phyloP scores from a whole-genome alignment of 2,797 vertebrate genomes.

The Enteromius trimaculatus region DNA sequence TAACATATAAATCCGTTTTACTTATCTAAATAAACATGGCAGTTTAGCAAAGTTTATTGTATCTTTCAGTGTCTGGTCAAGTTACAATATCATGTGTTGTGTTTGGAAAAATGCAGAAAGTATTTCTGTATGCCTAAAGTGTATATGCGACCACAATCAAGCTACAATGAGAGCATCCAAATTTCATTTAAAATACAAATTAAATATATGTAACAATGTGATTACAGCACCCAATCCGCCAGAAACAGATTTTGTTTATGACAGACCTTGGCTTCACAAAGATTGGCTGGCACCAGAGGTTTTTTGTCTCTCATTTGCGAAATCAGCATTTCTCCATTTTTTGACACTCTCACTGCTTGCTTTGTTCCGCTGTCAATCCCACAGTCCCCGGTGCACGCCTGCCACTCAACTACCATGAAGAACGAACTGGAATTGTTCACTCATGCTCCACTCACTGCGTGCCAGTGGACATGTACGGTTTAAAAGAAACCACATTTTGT shows the following conservation, averaged over 20 bases:
- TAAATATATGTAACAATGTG: not conserved
- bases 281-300: slow-evolving; percentile 2
- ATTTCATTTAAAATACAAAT: not conserved
- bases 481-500: slow-evolving; percentile 7
- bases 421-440: not conserved
- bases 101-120: not conserved
- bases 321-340: slow-evolving; percentile 11
- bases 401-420: slow-evolving; percentile 2
- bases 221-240: not conserved
- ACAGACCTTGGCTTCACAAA: slow-evolving; percentile 11
- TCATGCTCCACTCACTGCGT: not conserved
- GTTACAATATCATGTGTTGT: not conserved
- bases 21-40: not conserved
- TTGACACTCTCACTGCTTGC: not conserved
- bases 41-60: not conserved
- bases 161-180: not conserved
- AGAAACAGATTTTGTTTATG: slow-evolving; percentile 22
- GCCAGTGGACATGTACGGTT: not conserved
- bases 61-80: not conserved
- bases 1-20: not conserved
- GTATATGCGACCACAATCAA: not conserved
- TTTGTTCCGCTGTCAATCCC: slow-evolving; percentile 13
- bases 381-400: not conserved
- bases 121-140: not conserved
- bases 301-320: slow-evolving; percentile 3